A percentile compares a stretch with the other conserved stretches of the same genome.
Evolutionary conservation across 2,113 vertebrate genomes (phyloP).

Genomic region (Chinchilla lanigera): DNA sequence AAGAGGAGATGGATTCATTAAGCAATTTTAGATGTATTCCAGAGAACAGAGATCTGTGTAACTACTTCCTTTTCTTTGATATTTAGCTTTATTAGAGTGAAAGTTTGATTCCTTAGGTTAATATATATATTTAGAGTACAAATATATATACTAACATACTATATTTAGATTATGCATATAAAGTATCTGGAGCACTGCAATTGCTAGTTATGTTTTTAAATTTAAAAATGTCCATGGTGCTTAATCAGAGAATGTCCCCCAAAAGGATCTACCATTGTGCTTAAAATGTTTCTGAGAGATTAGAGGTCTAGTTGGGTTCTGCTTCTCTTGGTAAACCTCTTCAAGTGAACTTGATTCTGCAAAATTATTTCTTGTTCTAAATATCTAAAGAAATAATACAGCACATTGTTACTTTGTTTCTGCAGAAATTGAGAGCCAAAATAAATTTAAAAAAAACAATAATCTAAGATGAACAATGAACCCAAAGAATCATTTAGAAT

Average conservation of each 20-base stretch:
- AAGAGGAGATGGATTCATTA: background rate
- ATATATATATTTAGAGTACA: background rate
- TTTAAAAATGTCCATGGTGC: background rate
- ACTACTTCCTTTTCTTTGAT: background rate
- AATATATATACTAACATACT: too few species aligned
- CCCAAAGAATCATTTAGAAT: background rate
- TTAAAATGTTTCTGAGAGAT: background rate
- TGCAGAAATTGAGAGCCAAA: background rate
- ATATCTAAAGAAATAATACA: background rate
- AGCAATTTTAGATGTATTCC: background rate
- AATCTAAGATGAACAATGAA: conserved; percentile 3
- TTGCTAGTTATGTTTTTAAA: conserved; percentile 15
- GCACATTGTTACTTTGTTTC: background rate
- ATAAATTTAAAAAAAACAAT: background rate
- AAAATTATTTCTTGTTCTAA: conserved; percentile 38
- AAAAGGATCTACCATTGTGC: background rate
- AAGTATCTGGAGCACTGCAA: background rate
- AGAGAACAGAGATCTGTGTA: background rate
- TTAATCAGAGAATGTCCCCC: background rate
- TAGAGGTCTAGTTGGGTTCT: background rate
- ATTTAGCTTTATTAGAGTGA: background rate
- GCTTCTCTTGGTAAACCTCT: background rate
- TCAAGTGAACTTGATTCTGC: background rate
- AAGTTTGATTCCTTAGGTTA: background rate
- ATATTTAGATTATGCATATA: background rate